These are phyloP conservation scores for Dinoponera quadriceps DNA, from an alignment of 1,140 invertebrate species.

Conservation along the genomic window DNA sequence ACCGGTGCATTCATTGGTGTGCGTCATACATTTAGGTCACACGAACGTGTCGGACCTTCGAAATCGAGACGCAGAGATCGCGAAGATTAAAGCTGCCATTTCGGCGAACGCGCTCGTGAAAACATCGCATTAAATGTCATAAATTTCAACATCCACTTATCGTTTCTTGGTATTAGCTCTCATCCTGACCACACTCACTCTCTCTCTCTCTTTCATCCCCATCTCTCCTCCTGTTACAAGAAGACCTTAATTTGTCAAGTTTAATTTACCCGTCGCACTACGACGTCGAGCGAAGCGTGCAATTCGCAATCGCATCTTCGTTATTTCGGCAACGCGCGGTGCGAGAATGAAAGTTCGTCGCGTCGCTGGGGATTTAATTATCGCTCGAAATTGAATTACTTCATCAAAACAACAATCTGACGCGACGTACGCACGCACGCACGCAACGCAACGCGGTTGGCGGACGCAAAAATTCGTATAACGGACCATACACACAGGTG, in stretches of 20 bases:
- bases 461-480: slow-evolving; percentile 29
- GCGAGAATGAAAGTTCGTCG: slow-evolving; percentile 6
- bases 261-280: not conserved
- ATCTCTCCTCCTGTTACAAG: no score
- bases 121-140: no score
- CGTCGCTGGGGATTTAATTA: slow-evolving; percentile 51
- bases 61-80: no score
- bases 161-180: no score
- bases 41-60: no score
- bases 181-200: not conserved
- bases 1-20: no score
- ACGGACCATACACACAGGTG: slow-evolving; percentile 28
- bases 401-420: slow-evolving; percentile 41
- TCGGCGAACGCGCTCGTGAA: no score
- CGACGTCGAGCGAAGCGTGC: not conserved
- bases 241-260: not conserved
- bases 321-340: slow-evolving; percentile 1
- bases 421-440: not conserved
- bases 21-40: no score
- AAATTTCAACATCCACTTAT: no score
- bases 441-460: not conserved
- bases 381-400: slow-evolving; percentile 39
- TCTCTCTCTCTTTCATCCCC: not conserved
- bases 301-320: slow-evolving; percentile 14
- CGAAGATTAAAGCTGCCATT: no score